Percentiles rank a stretch among this genome's conserved stretches.
Conservation (phyloP, 2,797 vertebrate genomes). For the Rhabdophis nuchalis region DNA sequence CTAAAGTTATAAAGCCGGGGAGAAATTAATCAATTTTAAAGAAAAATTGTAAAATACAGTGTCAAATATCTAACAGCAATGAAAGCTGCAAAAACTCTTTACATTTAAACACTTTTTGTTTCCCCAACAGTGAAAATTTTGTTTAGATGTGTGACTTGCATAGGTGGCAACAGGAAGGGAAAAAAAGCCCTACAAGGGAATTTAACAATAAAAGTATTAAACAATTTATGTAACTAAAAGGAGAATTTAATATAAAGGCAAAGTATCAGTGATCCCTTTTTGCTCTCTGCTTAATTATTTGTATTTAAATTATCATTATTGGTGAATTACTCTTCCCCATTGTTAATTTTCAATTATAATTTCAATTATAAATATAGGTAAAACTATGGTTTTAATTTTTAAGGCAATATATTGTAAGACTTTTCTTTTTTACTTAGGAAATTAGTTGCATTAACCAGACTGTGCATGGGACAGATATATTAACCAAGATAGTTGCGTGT, state of each 20-base stretch:
- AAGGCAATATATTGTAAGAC: neutral
- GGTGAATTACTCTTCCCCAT: slow-evolving; percentile 38
- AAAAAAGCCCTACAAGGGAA: slow-evolving; percentile 22
- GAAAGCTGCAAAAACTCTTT: neutral
- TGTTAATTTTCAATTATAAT: slow-evolving; percentile 49
- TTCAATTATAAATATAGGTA: slow-evolving; percentile 33
- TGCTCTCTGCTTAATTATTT: slow-evolving; percentile 39
- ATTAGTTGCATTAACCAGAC: neutral
- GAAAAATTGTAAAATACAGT: neutral
- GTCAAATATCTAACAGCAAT: neutral
- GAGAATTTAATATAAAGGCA: slow-evolving; percentile 35
- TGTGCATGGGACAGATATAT: neutral
- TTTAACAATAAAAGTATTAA: slow-evolving; percentile 19
- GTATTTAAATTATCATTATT: slow-evolving; percentile 50
- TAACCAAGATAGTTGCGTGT: neutral
- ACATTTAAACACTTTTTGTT: neutral
- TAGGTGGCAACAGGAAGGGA: neutral
- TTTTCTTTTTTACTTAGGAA: neutral
- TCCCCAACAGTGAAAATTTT: neutral
- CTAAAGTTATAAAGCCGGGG: neutral
- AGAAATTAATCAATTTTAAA: neutral
- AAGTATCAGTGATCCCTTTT: slow-evolving; percentile 41
- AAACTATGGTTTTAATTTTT: neutral
- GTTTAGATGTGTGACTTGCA: slow-evolving; percentile 20
- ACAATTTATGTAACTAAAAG: slow-evolving; percentile 15